phyloP scores from a whole-genome alignment of 2,113 vertebrate genomes.

The Diadophis punctatus region DNA sequence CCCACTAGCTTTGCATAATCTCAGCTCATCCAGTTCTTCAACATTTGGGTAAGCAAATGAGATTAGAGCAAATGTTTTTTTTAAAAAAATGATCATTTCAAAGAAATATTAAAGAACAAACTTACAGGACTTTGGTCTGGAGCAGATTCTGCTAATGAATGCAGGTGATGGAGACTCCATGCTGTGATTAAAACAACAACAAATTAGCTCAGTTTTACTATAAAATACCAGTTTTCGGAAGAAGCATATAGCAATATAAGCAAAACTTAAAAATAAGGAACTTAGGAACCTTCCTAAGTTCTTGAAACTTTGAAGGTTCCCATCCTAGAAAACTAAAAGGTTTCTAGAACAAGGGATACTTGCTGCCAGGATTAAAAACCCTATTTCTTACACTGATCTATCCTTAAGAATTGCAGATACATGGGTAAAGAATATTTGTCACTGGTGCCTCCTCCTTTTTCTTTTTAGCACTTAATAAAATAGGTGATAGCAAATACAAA shows the following conservation, averaged over 20 bases:
- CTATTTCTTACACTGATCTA: no score
- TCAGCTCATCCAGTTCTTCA: neutral
- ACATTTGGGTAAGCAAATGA: neutral
- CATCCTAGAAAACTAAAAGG: neutral
- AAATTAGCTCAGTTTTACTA: neutral
- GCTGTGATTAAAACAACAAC: slow-evolving; percentile 25
- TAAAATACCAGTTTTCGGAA: accelerated
- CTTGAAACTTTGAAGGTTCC: neutral
- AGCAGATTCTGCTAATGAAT: slow-evolving; percentile 53
- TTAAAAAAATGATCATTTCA: neutral
- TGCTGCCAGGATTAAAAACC: neutral
- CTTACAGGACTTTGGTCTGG: slow-evolving; percentile 56
- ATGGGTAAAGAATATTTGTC: neutral
- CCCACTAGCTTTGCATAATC: neutral
- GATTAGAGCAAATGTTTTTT: neutral
- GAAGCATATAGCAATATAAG: neutral
- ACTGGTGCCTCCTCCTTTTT: neutral
- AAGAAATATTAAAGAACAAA: accelerated
- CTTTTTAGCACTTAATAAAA: neutral
- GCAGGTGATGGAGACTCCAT: slow-evolving; percentile 62
- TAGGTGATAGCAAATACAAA: neutral
- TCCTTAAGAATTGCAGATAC: neutral
- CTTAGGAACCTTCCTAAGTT: neutral
- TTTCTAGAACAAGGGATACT: neutral
- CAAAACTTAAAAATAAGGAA: neutral